Conservation (phyloP, 2,113 vertebrate genomes). For the Elachura formosa region DNA sequence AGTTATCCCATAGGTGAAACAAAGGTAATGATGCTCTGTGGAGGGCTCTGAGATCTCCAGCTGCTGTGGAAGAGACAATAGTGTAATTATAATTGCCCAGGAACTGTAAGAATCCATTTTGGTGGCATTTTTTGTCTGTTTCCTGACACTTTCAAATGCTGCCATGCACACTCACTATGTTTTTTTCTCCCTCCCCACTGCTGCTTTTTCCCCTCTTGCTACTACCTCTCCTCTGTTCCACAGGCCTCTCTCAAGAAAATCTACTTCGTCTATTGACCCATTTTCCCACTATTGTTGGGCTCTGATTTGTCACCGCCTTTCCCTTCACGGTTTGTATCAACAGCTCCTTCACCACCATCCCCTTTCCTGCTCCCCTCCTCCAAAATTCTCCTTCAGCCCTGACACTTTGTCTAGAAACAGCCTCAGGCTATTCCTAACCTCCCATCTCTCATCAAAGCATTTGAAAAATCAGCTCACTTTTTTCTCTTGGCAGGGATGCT, state of each 20-base stretch:
- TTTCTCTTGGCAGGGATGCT: background rate
- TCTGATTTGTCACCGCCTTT: background rate
- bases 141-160: background rate
- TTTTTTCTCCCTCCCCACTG: background rate
- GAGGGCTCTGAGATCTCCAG: background rate
- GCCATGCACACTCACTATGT: fast-evolving
- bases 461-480: constrained; percentile 29
- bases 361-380: background rate
- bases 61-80: background rate
- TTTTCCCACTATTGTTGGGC: background rate
- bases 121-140: background rate
- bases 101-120: background rate
- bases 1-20: background rate
- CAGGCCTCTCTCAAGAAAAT: background rate
- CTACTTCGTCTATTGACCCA: background rate
- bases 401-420: background rate
- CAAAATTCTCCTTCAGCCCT: background rate
- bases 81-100: background rate
- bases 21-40: background rate
- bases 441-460: background rate
- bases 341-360: background rate
- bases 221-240: background rate
- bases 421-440: constrained; percentile 20
- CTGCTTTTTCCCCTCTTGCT: background rate
- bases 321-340: fast-evolving